Percentiles rank a stretch among this genome's conserved stretches.
phyloP scores from a whole-genome alignment of 1,140 invertebrate genomes.

The Danaus melanippus region DNA sequence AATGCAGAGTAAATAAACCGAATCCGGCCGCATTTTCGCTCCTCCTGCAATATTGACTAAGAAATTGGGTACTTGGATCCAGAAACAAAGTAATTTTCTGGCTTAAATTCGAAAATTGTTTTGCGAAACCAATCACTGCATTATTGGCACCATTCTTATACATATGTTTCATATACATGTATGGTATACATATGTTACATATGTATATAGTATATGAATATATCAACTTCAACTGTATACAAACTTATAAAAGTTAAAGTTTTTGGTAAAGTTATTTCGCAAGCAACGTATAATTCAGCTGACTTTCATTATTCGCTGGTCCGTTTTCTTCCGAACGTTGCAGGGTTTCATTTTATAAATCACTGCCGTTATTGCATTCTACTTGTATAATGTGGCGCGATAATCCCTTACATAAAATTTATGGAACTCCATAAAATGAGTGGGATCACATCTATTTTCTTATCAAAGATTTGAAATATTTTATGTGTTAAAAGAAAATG shows the following conservation, averaged over 20 bases:
- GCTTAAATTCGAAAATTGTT: conserved; percentile 7
- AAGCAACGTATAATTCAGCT: conserved; percentile 9
- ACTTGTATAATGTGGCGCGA: conserved; percentile 24
- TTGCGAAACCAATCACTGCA: neutral
- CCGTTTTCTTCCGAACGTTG: conserved; percentile 16
- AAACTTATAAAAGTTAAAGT: too few species aligned
- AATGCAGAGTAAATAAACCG: conserved; percentile 55
- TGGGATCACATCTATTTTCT: too few species aligned
- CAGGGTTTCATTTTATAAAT: conserved; percentile 20
- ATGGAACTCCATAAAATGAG: too few species aligned
- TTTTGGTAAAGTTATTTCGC: conserved; percentile 2
- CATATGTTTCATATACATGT: too few species aligned
- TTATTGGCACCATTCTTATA: neutral
- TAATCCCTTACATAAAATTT: conserved; percentile 10
- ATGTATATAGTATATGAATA: too few species aligned
- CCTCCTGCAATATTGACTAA: conserved; percentile 43
- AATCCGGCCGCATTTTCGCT: conserved; percentile 34
- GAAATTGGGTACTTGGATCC: conserved; percentile 24
- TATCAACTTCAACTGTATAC: too few species aligned
- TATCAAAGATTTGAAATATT: too few species aligned
- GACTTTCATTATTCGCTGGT: conserved; percentile 21
- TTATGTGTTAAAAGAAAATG: too few species aligned
- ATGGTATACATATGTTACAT: too few species aligned
- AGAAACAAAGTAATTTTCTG: conserved; percentile 9
- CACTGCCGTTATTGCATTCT: conserved; percentile 20